Evolutionary conservation across 1,140 invertebrate species (phyloP), one percentile per base, ranked within the genome.

Genomic region (Sweltsa coloradensis): DNA sequence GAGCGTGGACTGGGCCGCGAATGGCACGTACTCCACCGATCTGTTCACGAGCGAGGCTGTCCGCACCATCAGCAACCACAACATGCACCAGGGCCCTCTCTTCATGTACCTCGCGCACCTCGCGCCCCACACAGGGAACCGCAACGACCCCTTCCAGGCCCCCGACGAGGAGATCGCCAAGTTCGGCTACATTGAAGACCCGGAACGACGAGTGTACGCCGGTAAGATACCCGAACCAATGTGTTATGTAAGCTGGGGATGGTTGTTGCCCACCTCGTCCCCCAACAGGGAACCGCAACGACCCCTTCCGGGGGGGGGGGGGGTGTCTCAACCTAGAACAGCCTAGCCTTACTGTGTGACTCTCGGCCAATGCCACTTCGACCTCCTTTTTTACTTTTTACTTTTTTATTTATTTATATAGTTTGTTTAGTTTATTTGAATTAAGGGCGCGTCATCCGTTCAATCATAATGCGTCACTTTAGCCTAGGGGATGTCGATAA

Each of bases 41-140:
- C 58, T 89, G 6, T 77, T 89, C 44, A 86, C 86, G 0, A 60
- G 78, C 4, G 77, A 85, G 63, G 77, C 86, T 0, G 65, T 79
- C n/a, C 53, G 68, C 34, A 57, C 88, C 1, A 89, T 92, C 24
- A 59, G 72, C 6, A 57, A 70, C 2, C 84, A 89, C 53, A 60
- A 81, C 29, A 52, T 49, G 5, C 53, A 50, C 13, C 53, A 68
- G 16, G 57, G 50, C 37, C 85, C 88, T 0, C 60, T 93, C 45
- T 91, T 91, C 57, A 61, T 94, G n/a, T 78, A 85, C 52, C 51
- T 94, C 23, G 73, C 78, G 0, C 86, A 92, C 60, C 70, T 86
- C 34, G 87, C 89, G 0, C 79, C 82, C 0, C 89, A 93, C 60
- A 73, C 79, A 1, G 86, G 74, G 5, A 83, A 82, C 57, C 62